Percentiles rank a stretch among this genome's conserved stretches.
phyloP scores from a whole-genome alignment of 2,113 vertebrate species.

The Peromyscus polionotus region DNA sequence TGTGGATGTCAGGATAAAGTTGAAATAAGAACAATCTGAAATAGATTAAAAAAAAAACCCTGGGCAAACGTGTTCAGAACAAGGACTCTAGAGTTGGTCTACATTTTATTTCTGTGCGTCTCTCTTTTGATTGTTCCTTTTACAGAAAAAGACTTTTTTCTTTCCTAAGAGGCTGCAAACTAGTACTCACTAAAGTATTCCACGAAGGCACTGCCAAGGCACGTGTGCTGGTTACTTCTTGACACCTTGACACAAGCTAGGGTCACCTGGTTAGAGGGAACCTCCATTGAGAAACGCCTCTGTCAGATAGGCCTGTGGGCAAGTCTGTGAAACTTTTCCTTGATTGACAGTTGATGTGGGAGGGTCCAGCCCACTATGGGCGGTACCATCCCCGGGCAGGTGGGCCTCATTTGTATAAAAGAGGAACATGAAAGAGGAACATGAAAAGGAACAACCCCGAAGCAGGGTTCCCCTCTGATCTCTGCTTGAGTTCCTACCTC shows the following conservation, averaged over 20 bases:
- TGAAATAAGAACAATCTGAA: conserved; percentile 47
- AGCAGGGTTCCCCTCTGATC: not conserved
- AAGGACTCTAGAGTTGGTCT: conserved; percentile 1
- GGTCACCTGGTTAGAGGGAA: not conserved
- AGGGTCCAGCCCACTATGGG: not conserved
- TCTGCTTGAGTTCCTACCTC: not conserved
- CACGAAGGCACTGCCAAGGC: conserved; percentile 43
- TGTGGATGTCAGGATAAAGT: not conserved
- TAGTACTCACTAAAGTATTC: not conserved
- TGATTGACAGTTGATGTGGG: not conserved
- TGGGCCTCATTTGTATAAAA: not conserved
- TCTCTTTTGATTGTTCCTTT: conserved; percentile 16
- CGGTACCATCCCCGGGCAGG: not conserved
- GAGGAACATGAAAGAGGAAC: not conserved
- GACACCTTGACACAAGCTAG: not conserved
- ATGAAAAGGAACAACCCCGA: too few species aligned
- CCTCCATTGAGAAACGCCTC: not conserved
- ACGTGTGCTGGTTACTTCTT: not conserved
- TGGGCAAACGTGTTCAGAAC: not conserved
- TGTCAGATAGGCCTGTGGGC: not conserved
- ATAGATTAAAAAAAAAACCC: conserved; percentile 27
- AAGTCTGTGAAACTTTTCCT: not conserved
- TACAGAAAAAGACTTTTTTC: not conserved
- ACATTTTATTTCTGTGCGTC: conserved; percentile 17
- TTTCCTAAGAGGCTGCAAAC: not conserved